Percentiles rank a stretch among this genome's conserved stretches.
Evolutionary conservation across 2,797 vertebrate species (phyloP).

Genomic region (Sandelia bainsii): DNA sequence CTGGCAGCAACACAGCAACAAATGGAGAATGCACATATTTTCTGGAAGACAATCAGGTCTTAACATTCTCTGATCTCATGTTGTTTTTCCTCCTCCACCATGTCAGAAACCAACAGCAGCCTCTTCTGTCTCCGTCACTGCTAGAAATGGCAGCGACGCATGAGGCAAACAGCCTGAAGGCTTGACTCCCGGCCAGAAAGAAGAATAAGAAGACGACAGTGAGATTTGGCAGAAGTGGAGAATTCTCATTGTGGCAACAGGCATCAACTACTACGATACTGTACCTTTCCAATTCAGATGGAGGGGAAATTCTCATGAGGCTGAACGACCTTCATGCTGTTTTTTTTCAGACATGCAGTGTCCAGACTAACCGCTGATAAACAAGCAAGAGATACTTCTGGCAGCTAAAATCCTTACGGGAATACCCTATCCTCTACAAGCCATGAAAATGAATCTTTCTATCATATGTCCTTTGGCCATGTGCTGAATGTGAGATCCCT

Average conservation of each 20-base stretch:
- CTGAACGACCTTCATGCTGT: conserved; percentile 21
- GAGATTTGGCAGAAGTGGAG: conserved; percentile 27
- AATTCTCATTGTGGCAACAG: conserved; percentile 14
- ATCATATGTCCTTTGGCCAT: conserved; percentile 12
- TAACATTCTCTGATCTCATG: conserved; percentile 11
- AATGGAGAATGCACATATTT: conserved; percentile 23
- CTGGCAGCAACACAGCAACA: conserved; percentile 21
- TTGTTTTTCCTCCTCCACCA: conserved; percentile 4
- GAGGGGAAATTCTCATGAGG: conserved; percentile 12
- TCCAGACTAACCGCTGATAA: conserved; percentile 39
- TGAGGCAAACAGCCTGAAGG: conserved; percentile 24
- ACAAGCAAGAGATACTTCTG: conserved; percentile 37
- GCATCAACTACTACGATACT: background rate
- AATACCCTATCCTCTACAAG: conserved; percentile 14
- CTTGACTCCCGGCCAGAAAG: conserved; percentile 47
- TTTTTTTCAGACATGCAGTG: conserved; percentile 19
- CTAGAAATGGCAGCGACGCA: conserved; percentile 30
- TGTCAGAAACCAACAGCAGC: conserved; percentile 23
- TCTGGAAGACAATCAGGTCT: conserved; percentile 35
- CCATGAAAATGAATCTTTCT: background rate
- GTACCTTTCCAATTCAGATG: conserved; percentile 20
- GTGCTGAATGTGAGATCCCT: background rate
- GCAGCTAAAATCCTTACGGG: conserved; percentile 28
- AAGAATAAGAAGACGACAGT: conserved; percentile 30
- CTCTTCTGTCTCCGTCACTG: conserved; percentile 8